Evolutionary conservation across 1,140 invertebrate genomes (phyloP), one percentile per base, ranked within the genome.

Genomic region (Papilio dardanus): DNA sequence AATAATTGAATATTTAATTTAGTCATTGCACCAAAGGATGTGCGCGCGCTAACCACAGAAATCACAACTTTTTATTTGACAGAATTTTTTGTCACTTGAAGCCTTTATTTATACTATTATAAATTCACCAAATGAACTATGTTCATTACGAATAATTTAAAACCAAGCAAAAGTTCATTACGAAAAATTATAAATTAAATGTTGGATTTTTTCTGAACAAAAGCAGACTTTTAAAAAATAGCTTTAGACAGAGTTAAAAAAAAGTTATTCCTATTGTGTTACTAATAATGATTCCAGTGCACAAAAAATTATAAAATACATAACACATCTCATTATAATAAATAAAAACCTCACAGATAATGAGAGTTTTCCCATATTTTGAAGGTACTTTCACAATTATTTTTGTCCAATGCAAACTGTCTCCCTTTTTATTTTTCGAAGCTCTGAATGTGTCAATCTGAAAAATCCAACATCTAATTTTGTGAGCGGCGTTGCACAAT

Each of bases 51-150:
- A 50, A 50, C n/a, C 5, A 50, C n/a, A 50, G n/a, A 50, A 19
- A 28, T 62, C 54, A 62, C 24, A 28, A 62, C 21, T 62, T 62
- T 6, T 54, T 62, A 12, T 58, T 58, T 54, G 5, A 35, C 4
- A 73, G 46, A 73, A 46, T 4, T 16, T 28, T 28, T 62, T 28
- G 50, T 54, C 50, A 54, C 50, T 37, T 24, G 35, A 69, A 37
- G 31, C 21, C 35, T 21, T 35, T 21, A 7, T 19, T 21, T 24
- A 37, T 40, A 40, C 67, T 37, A 31, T 71, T 50, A 54, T 30
- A 73, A 33, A 54, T 73, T 58, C 67, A 71, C 54, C 28, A 58
- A 54, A 73, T 73, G 71, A 73, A 73, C 71, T 31, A 73, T 58
- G 46, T 73, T 73, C 71, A 73, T 35, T 35, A 10, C 8, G 19